phyloP scores from a whole-genome alignment of 2,888 invertebrate genomes.

The Tinea trinotella region DNA sequence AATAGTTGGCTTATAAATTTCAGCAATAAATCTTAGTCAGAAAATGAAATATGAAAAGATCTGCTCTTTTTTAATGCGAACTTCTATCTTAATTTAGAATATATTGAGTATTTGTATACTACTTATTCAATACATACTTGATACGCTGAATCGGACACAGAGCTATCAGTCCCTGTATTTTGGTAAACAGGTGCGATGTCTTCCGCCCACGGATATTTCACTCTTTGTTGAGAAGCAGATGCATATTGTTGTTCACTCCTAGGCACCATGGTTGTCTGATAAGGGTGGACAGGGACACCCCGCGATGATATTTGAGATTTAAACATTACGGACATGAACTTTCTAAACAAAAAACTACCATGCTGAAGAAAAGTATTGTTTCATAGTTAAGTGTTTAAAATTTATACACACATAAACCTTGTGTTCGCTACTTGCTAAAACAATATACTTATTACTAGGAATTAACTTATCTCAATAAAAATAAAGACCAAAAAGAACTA shows the following conservation, averaged over 20 bases:
- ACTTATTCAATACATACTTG: conserved; percentile 47
- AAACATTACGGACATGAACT: conserved; percentile 50
- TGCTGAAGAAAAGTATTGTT: background rate
- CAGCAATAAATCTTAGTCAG: no score
- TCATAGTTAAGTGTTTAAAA: no score
- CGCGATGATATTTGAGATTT: conserved; percentile 62
- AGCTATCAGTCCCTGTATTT: conserved; percentile 60
- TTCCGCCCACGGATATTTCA: conserved; percentile 64
- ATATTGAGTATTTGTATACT: no score
- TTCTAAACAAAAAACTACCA: conserved; percentile 4
- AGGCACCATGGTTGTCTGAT: conserved; percentile 64
- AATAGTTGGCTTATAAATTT: no score
- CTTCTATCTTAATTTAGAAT: no score
- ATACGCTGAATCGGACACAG: conserved; percentile 63
- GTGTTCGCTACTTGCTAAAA: no score
- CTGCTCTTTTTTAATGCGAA: no score
- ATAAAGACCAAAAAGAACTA: background rate
- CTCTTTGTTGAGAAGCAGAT: conserved; percentile 59
- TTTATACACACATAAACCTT: no score
- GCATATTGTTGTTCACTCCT: conserved; percentile 58
- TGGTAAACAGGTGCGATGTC: conserved; percentile 53
- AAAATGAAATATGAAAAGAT: no score
- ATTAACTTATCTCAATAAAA: background rate
- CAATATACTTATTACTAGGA: background rate
- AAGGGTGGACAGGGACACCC: conserved; percentile 63